Percentiles rank a stretch among this genome's conserved stretches.
Evolutionary conservation across 2,888 invertebrate species (phyloP).

Genomic region (Lypha dubia): DNA sequence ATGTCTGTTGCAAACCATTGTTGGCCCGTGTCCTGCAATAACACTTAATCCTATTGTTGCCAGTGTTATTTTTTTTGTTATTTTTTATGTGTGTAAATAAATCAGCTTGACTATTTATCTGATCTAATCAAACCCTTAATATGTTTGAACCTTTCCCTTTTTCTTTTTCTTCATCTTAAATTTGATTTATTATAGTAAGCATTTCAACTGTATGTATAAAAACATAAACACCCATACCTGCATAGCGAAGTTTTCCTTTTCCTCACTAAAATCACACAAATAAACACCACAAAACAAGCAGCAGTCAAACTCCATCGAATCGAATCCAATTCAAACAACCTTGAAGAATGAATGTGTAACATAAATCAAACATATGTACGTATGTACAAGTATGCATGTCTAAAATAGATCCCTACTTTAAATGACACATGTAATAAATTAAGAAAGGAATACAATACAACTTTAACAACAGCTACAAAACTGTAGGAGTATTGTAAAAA

Average conservation of each 20-base stretch:
- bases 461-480: background rate
- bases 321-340: conserved; percentile 37
- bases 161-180: conserved; percentile 36
- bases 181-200: conserved; percentile 64
- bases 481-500: conserved; percentile 14
- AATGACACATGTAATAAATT: conserved; percentile 68
- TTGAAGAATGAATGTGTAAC: conserved; percentile 54
- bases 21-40: conserved; percentile 10
- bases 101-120: conserved; percentile 57
- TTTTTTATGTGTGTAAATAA: conserved; percentile 8
- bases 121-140: conserved; percentile 63
- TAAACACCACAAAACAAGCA: conserved; percentile 18
- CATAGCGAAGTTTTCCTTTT: background rate
- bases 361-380: conserved; percentile 69
- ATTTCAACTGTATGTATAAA: conserved; percentile 47
- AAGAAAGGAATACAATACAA: conserved; percentile 1
- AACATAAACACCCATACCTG: background rate
- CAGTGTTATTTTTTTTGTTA: background rate
- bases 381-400: too few species aligned
- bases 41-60: conserved; percentile 6
- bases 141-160: conserved; percentile 22
- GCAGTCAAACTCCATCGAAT: conserved; percentile 19
- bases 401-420: conserved; percentile 63
- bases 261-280: background rate
- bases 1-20: conserved; percentile 26